Evolutionary conservation across 2,888 invertebrate species (phyloP).

Genomic region (Bombylius major): DNA sequence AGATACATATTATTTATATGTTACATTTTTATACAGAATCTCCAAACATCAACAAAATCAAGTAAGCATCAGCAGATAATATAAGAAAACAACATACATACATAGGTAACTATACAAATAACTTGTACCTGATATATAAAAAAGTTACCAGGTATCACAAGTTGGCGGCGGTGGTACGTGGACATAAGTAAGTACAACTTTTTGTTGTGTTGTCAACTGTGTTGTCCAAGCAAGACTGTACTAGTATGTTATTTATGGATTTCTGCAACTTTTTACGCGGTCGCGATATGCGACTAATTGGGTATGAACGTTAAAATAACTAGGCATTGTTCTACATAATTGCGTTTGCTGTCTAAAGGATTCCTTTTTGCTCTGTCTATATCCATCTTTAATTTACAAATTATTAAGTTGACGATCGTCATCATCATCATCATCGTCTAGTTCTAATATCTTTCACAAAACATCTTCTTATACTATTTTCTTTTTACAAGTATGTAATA

Average conservation of each 20-base stretch:
- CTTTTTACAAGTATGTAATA: not conserved
- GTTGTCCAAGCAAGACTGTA: slow-evolving; percentile 11
- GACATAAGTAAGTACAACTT: slow-evolving; percentile 18
- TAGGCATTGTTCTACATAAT: slow-evolving; percentile 32
- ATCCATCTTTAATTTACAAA: slow-evolving; percentile 9
- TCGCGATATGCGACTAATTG: slow-evolving; percentile 36
- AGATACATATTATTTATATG: too few species aligned
- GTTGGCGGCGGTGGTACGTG: slow-evolving; percentile 13
- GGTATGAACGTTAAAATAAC: slow-evolving; percentile 29
- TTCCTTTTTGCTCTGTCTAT: not conserved
- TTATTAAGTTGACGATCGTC: slow-evolving; percentile 4
- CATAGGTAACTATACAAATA: too few species aligned
- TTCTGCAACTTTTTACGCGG: slow-evolving; percentile 35
- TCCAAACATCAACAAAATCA: too few species aligned
- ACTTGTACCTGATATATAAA: too few species aligned
- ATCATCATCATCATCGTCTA: not conserved
- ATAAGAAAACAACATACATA: too few species aligned
- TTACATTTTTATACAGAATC: too few species aligned
- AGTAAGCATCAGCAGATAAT: too few species aligned
- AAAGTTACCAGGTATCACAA: not conserved
- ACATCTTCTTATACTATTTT: not conserved
- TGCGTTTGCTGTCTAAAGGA: slow-evolving; percentile 23
- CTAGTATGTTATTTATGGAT: slow-evolving; percentile 32
- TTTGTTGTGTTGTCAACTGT: slow-evolving; percentile 16
- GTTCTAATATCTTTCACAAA: not conserved